Evolutionary conservation across 2,888 invertebrate genomes (phyloP), one percentile per base, ranked within the genome.

Genomic region (Ceraclea dissimilis): DNA sequence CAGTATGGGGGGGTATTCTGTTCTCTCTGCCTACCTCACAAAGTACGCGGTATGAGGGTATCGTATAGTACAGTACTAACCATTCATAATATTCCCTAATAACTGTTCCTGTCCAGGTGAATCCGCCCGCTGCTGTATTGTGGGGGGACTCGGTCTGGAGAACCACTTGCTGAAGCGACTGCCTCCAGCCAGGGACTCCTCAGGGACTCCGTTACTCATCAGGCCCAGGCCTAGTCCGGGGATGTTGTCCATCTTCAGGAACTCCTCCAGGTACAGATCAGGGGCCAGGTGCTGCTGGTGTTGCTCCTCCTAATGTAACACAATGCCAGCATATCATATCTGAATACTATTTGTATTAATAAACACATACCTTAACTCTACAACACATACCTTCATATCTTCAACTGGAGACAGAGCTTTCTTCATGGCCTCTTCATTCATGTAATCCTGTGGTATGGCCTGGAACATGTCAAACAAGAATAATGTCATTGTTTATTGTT

Each of bases 131-230:
- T 13, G 17, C 43, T 19, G 26, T n/a, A 4, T 50, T 20, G 47
- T 53, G 1, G 58, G 50, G 1, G 85, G 84, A 64, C 83, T 83
- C 63, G 85, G 85, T 50, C 82, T 79, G 46, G 81, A 84, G 76
- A 93, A 94, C 87, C 90, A 90, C 62, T 84, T 84, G 67, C 85
- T 88, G 71, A 90, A 90, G 19, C 88, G 78, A 19, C 89, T 89
- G 62, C 85, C 82, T 49, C 84, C 79, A 49, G 75, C 69, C 20
- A 71, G 70, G 17, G 34, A 51, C 16, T 72, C 76, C 19, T 80
- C 75, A 49, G 79, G 75, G 49, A 80, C 76, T 33, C 86, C 87
- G 69, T 88, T 86, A 4, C n/a, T 16, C 39, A 39, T 39, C 16
- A 39, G 39, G 2, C 16, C 16, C 13, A 39, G 39, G 16, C 39